phyloP scores from a whole-genome alignment of 2,888 invertebrate species.

The Metacarcinus magister region DNA sequence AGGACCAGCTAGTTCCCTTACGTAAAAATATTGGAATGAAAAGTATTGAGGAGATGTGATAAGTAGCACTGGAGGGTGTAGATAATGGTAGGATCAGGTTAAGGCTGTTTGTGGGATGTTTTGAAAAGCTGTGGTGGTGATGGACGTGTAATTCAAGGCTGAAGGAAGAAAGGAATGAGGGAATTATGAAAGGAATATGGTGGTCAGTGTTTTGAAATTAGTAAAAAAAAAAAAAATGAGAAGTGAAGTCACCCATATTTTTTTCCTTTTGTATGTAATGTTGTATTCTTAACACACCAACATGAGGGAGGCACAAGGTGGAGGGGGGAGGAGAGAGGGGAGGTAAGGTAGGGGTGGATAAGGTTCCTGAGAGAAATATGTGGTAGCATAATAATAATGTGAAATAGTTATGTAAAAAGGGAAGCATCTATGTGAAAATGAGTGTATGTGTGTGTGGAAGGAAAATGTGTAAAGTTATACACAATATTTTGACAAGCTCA shows the following conservation, averaged over 20 bases:
- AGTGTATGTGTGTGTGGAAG: too few species aligned
- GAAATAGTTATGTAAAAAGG: too few species aligned
- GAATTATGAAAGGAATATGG: neutral
- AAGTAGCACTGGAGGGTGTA: neutral
- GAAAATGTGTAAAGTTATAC: too few species aligned
- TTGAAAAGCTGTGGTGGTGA: neutral
- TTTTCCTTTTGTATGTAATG: neutral
- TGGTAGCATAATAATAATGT: neutral
- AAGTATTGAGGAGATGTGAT: neutral
- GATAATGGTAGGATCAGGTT: neutral
- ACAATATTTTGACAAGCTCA: too few species aligned
- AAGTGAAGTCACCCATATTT: neutral
- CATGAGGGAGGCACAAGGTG: neutral
- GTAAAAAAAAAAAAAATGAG: too few species aligned
- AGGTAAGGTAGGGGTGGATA: neutral
- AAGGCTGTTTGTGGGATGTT: constrained; percentile 26
- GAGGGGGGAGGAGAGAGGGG: neutral
- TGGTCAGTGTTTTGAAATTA: constrained; percentile 1
- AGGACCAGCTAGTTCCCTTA: neutral
- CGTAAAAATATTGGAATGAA: neutral
- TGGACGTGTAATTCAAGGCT: neutral
- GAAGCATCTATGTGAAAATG: too few species aligned
- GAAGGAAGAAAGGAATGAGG: neutral
- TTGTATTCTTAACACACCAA: neutral
- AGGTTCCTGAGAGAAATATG: neutral